Evolutionary conservation across 1,140 invertebrate genomes (phyloP), one percentile per base, ranked within the genome.

Genomic region (Sarcophaga bullata): DNA sequence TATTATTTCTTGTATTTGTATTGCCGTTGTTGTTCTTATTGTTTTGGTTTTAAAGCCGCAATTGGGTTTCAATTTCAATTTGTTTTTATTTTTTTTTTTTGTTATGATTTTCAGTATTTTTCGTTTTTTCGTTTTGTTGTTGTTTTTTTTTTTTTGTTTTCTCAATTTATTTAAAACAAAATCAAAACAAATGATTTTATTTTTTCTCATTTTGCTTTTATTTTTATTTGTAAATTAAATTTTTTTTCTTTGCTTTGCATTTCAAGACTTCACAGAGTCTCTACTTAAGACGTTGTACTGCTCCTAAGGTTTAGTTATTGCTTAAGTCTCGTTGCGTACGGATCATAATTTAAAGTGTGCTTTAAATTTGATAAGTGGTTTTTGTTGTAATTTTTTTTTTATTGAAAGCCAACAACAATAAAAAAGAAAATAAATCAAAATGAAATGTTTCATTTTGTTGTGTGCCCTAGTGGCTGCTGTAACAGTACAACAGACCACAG

Each of bases 401-500:
- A 6, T 84, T 73, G 17, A 25, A 58, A n/a, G n/a, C n/a, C n/a
- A n/a, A n/a, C n/a, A n/a, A n/a, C 49, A 19, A 76, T 80, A 80
- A 82, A 76, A 78, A 47, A 72, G 72, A 82, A 81, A 80, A 76
- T 9, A n/a, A 58, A 17, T 80, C 54, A 81, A 82, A 72, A 89
- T 89, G 88, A 89, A 89, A 85, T 85, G 87, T 78, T 85, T 85
- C 68, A 84, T 84, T 82, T 83, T 89, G 83, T 81, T 87, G 17
- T 48, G 50, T 78, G 87, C 89, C 58, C 85, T 89, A 11, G 82
- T 92, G 82, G 90, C 90, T 83, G 84, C 88, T 8, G 81, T 88
- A 78, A 84, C 86, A 52, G 76, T 87, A 37, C 84, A 84, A 8
- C 86, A 88, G 84, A 85, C 82, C 46, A 81, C 82, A 11, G 86